Evolutionary conservation across 53 echinoderm and acorn worm species (phyloP), one percentile per base, ranked within the genome.

Genomic region (Temnopleurus reevesii): DNA sequence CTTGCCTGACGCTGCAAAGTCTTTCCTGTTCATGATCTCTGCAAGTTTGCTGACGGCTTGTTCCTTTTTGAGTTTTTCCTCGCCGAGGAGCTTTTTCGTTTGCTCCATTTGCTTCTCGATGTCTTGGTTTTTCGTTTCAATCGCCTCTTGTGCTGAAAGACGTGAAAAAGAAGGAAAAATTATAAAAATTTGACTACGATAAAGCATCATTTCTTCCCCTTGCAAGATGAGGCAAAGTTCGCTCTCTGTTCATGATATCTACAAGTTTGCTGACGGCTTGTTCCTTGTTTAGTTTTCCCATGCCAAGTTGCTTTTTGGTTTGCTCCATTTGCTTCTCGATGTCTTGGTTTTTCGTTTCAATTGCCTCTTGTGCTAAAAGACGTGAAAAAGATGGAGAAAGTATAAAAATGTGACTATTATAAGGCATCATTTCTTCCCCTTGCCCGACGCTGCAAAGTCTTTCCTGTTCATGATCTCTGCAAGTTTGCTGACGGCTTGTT

Each of bases 31-130:
- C 93, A 97, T 94, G 45, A 97, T 92, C 83, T 95, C 95, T 12
- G 94, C 94, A 28, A 95, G 90, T 83, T 95, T 97, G 89, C 93
- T 95, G 55, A 97, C 95, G 46, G 98, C 98, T 93, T 97, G 90
- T 58, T 95, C 92, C 65, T 59, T 93, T 55, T 95, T 96, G 35
- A 96, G 90, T 45, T 92, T 94, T 45, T 94, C 89, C 44, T 86
- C 65, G 23, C 77, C 94, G 7, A 97, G 55, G 45, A 91, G 81
- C 49, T 97, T 97, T 81, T 93, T 88, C 77, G 88, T 85, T 1
- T 89, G 28, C 45, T 92, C 90, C 61, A 94, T 91, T 63, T 86
- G n/a, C 2, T 76, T 36, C 36, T 90, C 91, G 55, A 92, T 57
- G 76, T 81, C 77, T 81, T n/a, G 89, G 94, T 64, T 53, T 23